These are phyloP conservation scores for Elmis aenea DNA, from an alignment of 2,888 invertebrate genomes.

Conservation along the genomic window DNA sequence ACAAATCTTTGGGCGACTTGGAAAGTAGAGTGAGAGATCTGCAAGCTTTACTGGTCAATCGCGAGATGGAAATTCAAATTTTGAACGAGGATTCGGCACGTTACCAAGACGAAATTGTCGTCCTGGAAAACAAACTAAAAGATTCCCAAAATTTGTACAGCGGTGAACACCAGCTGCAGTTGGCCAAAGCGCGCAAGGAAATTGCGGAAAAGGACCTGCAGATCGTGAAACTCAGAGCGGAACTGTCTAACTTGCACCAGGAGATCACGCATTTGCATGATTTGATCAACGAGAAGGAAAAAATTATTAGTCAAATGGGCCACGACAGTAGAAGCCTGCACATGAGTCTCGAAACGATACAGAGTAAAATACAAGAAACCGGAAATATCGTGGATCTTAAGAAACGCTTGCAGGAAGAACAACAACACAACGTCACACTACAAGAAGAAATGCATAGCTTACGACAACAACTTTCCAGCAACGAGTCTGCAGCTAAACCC, in stretches of 20 bases:
- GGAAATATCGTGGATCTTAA: conserved; percentile 57
- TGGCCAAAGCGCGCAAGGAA: conserved; percentile 23
- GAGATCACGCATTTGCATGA: conserved; percentile 56
- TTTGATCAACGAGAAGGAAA: conserved; percentile 56
- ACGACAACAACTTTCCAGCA: conserved; percentile 39
- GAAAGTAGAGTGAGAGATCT: conserved; percentile 45
- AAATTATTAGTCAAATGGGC: conserved; percentile 55
- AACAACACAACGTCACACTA: conserved; percentile 44
- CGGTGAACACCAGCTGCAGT: conserved; percentile 18
- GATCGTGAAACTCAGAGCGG: conserved; percentile 26
- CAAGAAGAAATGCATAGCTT: conserved; percentile 38
- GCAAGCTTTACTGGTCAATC: conserved; percentile 37
- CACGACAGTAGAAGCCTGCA: conserved; percentile 53
- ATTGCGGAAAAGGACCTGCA: conserved; percentile 28
- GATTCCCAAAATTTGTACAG: conserved; percentile 4
- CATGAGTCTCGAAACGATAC: conserved; percentile 49
- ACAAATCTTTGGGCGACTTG: conserved; percentile 45
- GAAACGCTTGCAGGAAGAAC: conserved; percentile 53
- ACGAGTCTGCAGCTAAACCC: conserved; percentile 44
- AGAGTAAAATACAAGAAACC: conserved; percentile 51
- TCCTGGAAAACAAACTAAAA: conserved; percentile 30
- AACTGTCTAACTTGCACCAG: conserved; percentile 44
- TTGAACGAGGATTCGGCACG: conserved; percentile 50
- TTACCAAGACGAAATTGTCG: conserved; percentile 51
- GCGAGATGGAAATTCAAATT: conserved; percentile 54